phyloP scores from a whole-genome alignment of 2,888 invertebrate genomes.

The Schrankia costaestrigalis region DNA sequence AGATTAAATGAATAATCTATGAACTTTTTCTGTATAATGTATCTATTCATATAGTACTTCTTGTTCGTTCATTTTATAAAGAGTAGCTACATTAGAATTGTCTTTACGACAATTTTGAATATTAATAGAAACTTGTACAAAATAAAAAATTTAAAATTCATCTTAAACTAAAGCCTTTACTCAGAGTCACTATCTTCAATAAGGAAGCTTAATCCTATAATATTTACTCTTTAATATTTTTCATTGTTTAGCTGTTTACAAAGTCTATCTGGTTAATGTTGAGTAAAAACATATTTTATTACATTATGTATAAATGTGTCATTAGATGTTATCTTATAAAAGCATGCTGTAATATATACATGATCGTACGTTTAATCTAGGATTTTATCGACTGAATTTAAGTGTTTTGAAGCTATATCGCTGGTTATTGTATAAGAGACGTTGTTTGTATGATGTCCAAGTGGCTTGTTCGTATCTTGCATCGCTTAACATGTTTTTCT shows the following conservation, averaged over 20 bases:
- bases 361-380: slow-evolving; percentile 48
- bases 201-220: slow-evolving; percentile 40
- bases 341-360: slow-evolving; percentile 60
- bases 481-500: slow-evolving; percentile 29
- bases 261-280: slow-evolving; percentile 76
- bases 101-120: slow-evolving; percentile 23
- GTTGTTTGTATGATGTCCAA: slow-evolving; percentile 44
- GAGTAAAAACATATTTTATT: slow-evolving; percentile 70
- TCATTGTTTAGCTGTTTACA: slow-evolving; percentile 66
- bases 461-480: slow-evolving; percentile 43
- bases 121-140: slow-evolving; percentile 42
- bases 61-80: slow-evolving; percentile 18
- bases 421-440: slow-evolving; percentile 42
- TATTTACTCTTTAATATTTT: slow-evolving; percentile 51
- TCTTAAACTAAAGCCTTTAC: slow-evolving; percentile 35
- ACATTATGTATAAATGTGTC: slow-evolving; percentile 54
- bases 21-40: slow-evolving; percentile 22
- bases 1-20: slow-evolving; percentile 40
- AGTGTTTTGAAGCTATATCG: slow-evolving; percentile 50
- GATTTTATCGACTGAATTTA: slow-evolving; percentile 67
- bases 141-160: slow-evolving; percentile 32
- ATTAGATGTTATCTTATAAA: slow-evolving; percentile 50
- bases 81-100: slow-evolving; percentile 19
- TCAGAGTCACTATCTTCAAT: slow-evolving; percentile 47
- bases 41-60: slow-evolving; percentile 18